Base-by-base conservation (phyloP, 2,888 invertebrate genomes). In the Ectropis crepuscularia region DNA sequence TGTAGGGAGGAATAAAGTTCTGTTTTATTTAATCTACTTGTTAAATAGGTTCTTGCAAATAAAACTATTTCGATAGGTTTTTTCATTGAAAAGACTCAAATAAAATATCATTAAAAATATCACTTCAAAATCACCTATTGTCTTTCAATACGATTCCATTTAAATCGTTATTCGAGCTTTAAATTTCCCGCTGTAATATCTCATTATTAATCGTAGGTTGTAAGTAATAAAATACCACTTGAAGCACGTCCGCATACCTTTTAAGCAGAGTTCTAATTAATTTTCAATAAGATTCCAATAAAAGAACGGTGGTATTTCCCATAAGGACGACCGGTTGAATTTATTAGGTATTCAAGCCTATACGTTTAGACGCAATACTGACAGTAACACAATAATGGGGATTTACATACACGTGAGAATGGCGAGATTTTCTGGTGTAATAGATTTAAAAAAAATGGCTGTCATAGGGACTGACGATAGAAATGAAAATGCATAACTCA, bases 261-360 rank as follows among this genome's bases (percentile, higher is more conserved):
- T 61, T 28, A 61, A 64, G 55, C 57, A 55, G 51, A 63, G 63
- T 61, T 69, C 63, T 64, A 70, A 72, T 70, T 72, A 68, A 66
- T 70, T 68, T 72, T 70, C 68, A 64, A 69, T 68, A 60, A 66
- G 67, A 72, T 73, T 72, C 75, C 72, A 75, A 76, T 76, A 80
- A 74, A 78, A 78, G 73, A 73, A 78, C 66, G 51, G 47, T 58
- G 76, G 75, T 77, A 80, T 82, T 80, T 77, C 74, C 67, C 75
- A 79, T 81, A 78, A 82, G 79, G 82, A 74, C 73, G 68, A 73
- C 73, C 71, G 74, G 76, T 74, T 77, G 53, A 80, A 85, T 85
- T 84, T 81, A 84, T 86, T 79, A 74, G 76, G 73, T 75, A 72
- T 70, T 62, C 68, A 59, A 53, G 61, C 68, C 71, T 69, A 68